phyloP scores from a whole-genome alignment of 2,113 vertebrate species.

The Chloebia gouldiae region DNA sequence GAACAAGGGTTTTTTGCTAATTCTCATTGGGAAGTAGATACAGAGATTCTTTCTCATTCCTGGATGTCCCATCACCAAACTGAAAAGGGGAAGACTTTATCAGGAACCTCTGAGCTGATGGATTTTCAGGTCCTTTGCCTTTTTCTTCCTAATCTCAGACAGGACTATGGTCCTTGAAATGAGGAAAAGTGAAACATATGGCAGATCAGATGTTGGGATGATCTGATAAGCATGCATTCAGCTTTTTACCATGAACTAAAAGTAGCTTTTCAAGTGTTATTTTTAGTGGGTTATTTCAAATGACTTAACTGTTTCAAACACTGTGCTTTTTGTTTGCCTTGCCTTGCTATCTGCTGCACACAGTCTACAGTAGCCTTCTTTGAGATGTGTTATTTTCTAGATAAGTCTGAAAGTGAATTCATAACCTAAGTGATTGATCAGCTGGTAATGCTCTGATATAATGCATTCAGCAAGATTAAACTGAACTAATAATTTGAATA shows the following conservation, averaged over 20 bases:
- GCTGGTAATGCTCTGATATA: background rate
- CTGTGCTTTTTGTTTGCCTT: background rate
- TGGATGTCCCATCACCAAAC: background rate
- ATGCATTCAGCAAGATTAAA: background rate
- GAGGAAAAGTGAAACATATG: background rate
- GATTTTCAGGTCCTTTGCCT: background rate
- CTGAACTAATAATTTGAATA: background rate
- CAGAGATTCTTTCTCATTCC: background rate
- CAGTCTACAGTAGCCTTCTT: background rate
- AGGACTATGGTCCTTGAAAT: background rate
- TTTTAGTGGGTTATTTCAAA: constrained; percentile 19
- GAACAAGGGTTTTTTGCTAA: background rate
- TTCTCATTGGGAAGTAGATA: background rate
- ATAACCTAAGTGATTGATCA: background rate
- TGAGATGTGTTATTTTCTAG: background rate
- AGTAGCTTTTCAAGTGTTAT: constrained; percentile 30
- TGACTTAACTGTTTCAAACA: background rate
- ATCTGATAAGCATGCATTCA: background rate
- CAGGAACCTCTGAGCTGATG: background rate
- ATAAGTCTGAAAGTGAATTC: background rate
- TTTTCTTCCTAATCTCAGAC: background rate
- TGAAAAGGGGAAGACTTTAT: background rate
- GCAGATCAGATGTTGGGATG: constrained; percentile 9
- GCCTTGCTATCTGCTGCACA: background rate
- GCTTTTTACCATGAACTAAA: constrained; percentile 10